Conservation (phyloP, 2,888 invertebrate genomes). For the Stenchaetothrips biformis region DNA sequence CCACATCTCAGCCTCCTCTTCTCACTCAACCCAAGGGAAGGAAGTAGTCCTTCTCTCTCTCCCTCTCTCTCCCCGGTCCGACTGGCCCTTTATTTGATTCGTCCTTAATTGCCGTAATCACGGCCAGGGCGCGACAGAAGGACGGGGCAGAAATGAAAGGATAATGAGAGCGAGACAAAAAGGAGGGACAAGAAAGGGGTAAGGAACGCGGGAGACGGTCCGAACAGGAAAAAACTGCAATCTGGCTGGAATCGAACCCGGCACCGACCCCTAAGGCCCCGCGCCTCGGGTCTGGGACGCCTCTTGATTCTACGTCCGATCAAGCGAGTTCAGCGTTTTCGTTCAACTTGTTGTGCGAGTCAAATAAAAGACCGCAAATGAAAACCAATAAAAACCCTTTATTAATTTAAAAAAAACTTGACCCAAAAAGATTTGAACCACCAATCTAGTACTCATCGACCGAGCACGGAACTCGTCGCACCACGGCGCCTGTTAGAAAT, state of each 20-base stretch:
- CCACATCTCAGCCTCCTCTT: too few relatives aligned
- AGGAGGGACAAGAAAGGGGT: background rate
- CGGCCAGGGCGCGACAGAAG: background rate
- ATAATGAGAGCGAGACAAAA: background rate
- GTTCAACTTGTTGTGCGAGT: too few relatives aligned
- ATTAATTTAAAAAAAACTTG: background rate
- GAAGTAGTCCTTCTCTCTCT: background rate
- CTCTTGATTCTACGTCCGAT: too few relatives aligned
- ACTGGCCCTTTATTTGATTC: slow-evolving; percentile 8
- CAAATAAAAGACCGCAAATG: background rate
- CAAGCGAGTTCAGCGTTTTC: too few relatives aligned
- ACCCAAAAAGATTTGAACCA: background rate
- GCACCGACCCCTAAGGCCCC: too few relatives aligned
- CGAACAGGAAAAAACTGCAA: too few relatives aligned
- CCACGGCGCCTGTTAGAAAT: too few relatives aligned
- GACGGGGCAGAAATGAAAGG: background rate
- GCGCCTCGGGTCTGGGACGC: too few relatives aligned
- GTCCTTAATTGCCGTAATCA: slow-evolving; percentile 14
- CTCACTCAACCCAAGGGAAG: too few relatives aligned
- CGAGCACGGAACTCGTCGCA: too few relatives aligned
- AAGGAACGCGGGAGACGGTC: background rate
- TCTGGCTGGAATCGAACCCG: too few relatives aligned
- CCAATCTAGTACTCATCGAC: too few relatives aligned
- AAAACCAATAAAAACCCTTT: background rate
- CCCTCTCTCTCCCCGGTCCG: background rate